phyloP scores from a whole-genome alignment of 2,797 vertebrate species.

The Halcyon badia region DNA sequence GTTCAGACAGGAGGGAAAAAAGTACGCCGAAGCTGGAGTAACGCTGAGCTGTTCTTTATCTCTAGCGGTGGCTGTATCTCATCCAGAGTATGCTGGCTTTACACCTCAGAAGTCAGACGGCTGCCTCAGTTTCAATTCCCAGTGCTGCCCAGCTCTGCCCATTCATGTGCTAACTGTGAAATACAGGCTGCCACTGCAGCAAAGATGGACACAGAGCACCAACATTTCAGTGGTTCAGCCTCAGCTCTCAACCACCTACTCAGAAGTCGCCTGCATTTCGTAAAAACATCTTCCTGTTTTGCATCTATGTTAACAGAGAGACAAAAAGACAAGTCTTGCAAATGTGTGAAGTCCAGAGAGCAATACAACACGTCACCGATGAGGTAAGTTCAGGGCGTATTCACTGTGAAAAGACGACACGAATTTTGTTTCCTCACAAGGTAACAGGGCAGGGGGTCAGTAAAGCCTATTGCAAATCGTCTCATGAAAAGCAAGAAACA shows the following conservation, averaged over 20 bases:
- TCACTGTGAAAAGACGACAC: rapidly evolving
- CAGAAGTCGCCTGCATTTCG: neutral
- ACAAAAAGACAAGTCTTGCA: rapidly evolving
- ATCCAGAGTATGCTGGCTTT: rapidly evolving
- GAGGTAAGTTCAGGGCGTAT: rapidly evolving
- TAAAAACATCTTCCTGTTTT: neutral
- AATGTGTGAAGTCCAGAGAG: neutral
- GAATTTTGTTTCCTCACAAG: rapidly evolving
- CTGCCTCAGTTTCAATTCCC: neutral
- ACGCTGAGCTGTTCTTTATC: neutral
- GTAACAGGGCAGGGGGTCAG: neutral
- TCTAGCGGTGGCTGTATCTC: neutral
- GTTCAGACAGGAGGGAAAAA: rapidly evolving
- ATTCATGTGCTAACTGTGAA: neutral
- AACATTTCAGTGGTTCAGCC: neutral
- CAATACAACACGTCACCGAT: neutral
- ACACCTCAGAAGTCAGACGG: neutral
- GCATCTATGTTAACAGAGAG: neutral
- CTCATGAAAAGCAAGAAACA: rapidly evolving
- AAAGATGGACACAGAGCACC: neutral
- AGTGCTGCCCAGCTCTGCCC: neutral
- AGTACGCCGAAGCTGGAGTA: neutral
- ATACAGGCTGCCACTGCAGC: neutral
- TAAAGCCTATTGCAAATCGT: neutral
- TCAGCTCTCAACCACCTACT: neutral